Conservation (phyloP, 2,113 vertebrate species). For the Gorilla gorilla region DNA sequence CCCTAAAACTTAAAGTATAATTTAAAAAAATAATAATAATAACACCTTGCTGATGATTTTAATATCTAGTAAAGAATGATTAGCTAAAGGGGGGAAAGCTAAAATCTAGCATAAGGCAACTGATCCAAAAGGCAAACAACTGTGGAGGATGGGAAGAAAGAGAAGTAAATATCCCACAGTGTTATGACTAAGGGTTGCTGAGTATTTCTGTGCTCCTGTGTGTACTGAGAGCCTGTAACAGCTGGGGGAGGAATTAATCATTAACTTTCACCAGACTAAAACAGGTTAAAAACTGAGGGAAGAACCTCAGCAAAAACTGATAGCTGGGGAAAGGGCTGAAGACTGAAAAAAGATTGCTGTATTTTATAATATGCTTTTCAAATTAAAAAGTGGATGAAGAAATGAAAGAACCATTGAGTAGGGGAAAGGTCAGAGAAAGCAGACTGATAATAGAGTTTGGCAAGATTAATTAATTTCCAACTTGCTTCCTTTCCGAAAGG, state of each 20-base stretch:
- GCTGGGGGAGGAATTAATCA: slow-evolving; percentile 35
- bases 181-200: not conserved
- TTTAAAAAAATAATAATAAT: not conserved
- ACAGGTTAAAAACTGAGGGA: not conserved
- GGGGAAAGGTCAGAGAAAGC: not conserved
- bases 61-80: not conserved
- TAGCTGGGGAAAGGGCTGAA: not conserved
- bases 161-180: not conserved
- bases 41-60: not conserved
- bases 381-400: not conserved
- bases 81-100: not conserved
- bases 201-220: not conserved
- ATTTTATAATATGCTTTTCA: not conserved
- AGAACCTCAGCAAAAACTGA: not conserved
- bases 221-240: not conserved
- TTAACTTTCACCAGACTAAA: slow-evolving; percentile 16
- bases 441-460: not conserved
- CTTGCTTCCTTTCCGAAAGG: not conserved
- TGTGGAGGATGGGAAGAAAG: not conserved
- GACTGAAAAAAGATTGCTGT: not conserved
- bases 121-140: slow-evolving; percentile 29
- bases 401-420: not conserved
- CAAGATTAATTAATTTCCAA: not conserved
- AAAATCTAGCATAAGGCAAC: not conserved
- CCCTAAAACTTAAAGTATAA: too few species aligned